These are phyloP conservation scores for Cyclargus thomasi DNA, from an alignment of 1,140 invertebrate species.

Conservation along the genomic window DNA sequence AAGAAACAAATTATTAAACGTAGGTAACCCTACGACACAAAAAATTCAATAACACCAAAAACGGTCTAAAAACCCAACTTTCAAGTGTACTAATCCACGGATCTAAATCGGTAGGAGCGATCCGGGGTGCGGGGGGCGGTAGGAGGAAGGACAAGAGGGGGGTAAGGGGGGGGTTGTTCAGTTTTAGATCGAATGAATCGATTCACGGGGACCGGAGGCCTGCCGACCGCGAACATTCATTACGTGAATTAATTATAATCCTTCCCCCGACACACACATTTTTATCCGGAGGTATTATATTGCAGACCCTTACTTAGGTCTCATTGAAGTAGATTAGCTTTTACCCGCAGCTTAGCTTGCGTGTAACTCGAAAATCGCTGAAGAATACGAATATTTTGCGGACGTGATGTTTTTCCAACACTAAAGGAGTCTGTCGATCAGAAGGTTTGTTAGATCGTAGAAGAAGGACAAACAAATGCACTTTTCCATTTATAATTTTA, in stretches of 20 bases:
- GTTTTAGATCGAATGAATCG: background rate
- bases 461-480: too few species aligned
- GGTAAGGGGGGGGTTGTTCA: background rate
- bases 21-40: too few species aligned
- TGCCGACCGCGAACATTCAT: background rate
- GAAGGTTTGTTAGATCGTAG: too few species aligned
- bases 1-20: too few species aligned
- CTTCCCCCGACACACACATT: background rate
- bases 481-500: too few species aligned
- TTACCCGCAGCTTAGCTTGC: too few species aligned
- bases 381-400: too few species aligned
- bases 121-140: background rate
- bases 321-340: background rate
- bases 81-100: background rate
- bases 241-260: background rate
- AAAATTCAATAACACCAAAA: too few species aligned
- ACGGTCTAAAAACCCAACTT: background rate
- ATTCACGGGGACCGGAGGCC: background rate
- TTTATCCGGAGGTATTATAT: background rate
- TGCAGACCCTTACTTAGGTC: background rate
- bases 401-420: too few species aligned
- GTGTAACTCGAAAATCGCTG: too few species aligned
- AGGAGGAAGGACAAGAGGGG: background rate
- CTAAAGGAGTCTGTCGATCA: too few species aligned
- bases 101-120: background rate